phyloP scores from a whole-genome alignment of 2,113 vertebrate genomes.

The Peromyscus leucopus region DNA sequence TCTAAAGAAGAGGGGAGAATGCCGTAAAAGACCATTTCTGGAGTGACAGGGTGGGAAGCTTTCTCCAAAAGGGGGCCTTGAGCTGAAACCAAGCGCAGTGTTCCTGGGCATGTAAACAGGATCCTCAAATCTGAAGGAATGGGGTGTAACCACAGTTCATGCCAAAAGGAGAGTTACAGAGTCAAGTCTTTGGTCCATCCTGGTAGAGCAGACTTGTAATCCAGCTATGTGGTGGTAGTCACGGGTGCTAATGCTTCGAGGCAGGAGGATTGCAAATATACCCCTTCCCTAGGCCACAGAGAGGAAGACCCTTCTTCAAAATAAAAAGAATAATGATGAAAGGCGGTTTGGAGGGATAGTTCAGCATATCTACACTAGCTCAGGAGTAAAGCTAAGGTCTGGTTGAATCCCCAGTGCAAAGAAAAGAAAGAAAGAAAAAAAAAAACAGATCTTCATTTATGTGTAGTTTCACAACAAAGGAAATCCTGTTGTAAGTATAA shows the following conservation, averaged over 20 bases:
- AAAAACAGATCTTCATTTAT: background rate
- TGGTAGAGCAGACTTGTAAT: background rate
- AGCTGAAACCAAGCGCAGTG: background rate
- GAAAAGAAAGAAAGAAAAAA: background rate
- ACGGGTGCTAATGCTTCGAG: background rate
- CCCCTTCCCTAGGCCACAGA: background rate
- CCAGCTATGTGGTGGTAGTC: background rate
- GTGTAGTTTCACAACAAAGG: background rate
- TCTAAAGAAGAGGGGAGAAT: background rate
- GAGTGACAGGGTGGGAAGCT: background rate
- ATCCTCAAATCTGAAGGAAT: background rate
- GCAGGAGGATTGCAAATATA: background rate
- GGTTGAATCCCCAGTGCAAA: background rate
- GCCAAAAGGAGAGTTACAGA: background rate
- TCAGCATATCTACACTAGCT: background rate
- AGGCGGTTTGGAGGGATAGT: background rate
- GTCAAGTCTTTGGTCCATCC: background rate
- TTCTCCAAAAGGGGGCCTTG: background rate
- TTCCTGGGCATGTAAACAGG: background rate
- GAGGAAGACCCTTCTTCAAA: background rate
- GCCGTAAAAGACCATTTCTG: background rate
- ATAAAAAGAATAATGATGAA: background rate
- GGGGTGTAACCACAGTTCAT: background rate
- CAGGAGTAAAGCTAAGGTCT: too few species aligned
- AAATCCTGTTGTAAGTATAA: background rate